Conservation (phyloP, 1,140 invertebrate genomes). For the Acromyrmex charruanus region DNA sequence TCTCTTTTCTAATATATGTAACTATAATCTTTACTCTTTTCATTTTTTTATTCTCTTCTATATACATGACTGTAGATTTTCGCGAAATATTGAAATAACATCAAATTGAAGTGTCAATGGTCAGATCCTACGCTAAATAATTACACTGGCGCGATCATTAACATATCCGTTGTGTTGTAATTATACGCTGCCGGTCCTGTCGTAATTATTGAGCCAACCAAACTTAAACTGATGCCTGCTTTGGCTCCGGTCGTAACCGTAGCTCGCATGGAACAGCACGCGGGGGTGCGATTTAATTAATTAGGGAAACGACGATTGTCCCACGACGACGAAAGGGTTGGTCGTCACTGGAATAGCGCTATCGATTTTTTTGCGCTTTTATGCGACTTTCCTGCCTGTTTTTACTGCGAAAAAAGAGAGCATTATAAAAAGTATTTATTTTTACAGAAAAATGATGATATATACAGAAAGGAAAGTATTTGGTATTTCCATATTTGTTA, state of each 20-base stretch:
- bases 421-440: neutral
- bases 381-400: neutral
- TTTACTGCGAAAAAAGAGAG: neutral
- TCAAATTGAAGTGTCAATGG: constrained; percentile 1
- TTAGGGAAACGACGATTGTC: constrained; percentile 65
- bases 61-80: neutral
- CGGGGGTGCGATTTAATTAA: constrained; percentile 74
- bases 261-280: constrained; percentile 28
- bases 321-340: constrained; percentile 58
- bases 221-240: constrained; percentile 63
- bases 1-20: neutral
- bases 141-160: constrained; percentile 9
- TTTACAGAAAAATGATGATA: neutral
- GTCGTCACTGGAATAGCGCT: constrained; percentile 24
- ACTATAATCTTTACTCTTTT: neutral
- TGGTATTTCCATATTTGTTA: no score
- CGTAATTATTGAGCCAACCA: constrained; percentile 64
- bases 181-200: neutral
- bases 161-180: constrained; percentile 27
- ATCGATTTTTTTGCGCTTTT: constrained; percentile 50
- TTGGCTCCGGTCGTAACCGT: constrained; percentile 50
- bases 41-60: no score
- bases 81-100: neutral
- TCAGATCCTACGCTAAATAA: neutral
- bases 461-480: no score